Base-by-base conservation (phyloP, 2,888 invertebrate genomes). In the Sesamia inferens region DNA sequence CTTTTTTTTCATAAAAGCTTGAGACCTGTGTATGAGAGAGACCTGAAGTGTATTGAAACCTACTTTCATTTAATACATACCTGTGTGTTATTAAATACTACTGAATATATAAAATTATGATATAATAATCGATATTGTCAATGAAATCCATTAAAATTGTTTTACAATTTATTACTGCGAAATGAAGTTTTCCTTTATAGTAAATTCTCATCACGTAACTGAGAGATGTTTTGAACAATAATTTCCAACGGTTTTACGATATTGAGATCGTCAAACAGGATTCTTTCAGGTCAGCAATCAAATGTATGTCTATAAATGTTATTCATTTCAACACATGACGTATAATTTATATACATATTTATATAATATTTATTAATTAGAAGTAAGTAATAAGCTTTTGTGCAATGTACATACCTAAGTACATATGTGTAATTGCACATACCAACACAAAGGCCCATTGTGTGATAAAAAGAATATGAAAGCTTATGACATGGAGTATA, bases 271-370 rank as follows among this genome's bases (percentile, higher is more conserved):
- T 62, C 69, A 70, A 66, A 68, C 69, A 48, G 51, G 58, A 64
- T 69, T 64, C 19, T 71, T 76, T 71, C 31, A 79, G 68, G 61
- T 59, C 67, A 79, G 67, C 71, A 82, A 79, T 66, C 48, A 68
- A 76, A 75, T 68, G 19, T 75, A 69, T 63, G 24, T 51, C 55
- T 57, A 47, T 71, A 75, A 66, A 81, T 70, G 39, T 67, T 69
- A 54, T 39, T 66, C 55, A 13, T 76, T 71, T 76, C 59, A 61
- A 66, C 24, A 62, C 44, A 47, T 22, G 77, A 57, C 58, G 44
- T 55, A 61, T 42, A 57, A 72, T 54, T 10, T 51, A 51, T 51
- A n/a, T 57, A 65, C 62, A 31, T 58, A 63, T 31, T 31, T 51
- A 66, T 68, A 42, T 58, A 66, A 22, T 70, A 63, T 71, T 47